phyloP scores from a whole-genome alignment of 2,113 vertebrate genomes.

The Ophthalmolycus amberensis region DNA sequence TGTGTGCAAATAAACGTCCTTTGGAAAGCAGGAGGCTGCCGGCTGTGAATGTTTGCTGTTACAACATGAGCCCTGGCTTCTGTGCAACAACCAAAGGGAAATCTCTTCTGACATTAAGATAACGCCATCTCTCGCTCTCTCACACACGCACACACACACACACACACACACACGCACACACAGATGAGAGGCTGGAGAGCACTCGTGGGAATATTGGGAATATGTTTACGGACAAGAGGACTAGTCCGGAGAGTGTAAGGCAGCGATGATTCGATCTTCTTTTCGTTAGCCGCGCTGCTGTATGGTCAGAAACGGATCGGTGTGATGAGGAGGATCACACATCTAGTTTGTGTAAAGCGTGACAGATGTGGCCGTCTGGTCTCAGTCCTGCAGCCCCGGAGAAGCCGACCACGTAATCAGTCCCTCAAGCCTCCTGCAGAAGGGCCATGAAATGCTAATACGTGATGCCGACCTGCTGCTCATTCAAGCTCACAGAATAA shows the following conservation, averaged over 20 bases:
- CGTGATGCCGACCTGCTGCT: constrained; percentile 64
- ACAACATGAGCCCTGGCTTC: constrained; percentile 70
- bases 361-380: constrained; percentile 55
- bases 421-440: constrained; percentile 78
- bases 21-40: constrained; percentile 63
- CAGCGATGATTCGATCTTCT: neutral
- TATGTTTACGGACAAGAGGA: constrained; percentile 46
- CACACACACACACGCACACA: constrained; percentile 39
- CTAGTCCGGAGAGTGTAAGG: constrained; percentile 20
- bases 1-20: constrained; percentile 73
- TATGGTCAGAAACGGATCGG: neutral
- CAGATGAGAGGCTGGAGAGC: constrained; percentile 62
- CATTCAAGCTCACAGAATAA: constrained; percentile 80
- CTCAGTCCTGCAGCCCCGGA: constrained; percentile 16
- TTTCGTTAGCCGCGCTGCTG: neutral
- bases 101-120: constrained; percentile 62
- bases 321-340: constrained; percentile 1
- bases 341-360: constrained; percentile 7
- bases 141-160: constrained; percentile 37
- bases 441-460: constrained; percentile 88
- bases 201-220: constrained; percentile 58
- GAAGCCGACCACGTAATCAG: constrained; percentile 76
- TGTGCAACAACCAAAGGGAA: constrained; percentile 57
- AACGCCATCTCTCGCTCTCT: constrained; percentile 11
- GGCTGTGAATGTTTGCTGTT: constrained; percentile 71